phyloP scores from a whole-genome alignment of 1,140 invertebrate genomes.

The Anoplolepis gracilipes region DNA sequence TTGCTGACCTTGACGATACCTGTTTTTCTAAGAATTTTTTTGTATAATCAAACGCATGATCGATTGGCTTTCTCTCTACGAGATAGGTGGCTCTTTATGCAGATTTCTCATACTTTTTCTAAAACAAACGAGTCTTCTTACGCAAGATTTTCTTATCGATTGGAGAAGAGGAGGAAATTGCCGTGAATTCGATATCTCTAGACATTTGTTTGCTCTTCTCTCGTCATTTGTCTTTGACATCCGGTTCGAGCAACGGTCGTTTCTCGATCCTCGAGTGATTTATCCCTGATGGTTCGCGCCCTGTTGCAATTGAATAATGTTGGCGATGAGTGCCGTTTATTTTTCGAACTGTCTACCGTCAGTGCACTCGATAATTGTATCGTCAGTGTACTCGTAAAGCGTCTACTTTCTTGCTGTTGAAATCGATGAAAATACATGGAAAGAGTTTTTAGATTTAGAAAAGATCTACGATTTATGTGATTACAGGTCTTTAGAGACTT shows the following conservation, averaged over 20 bases:
- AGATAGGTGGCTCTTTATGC: slow-evolving; percentile 12
- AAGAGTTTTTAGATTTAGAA: neutral
- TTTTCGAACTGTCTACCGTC: neutral
- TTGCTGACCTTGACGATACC: slow-evolving; percentile 24
- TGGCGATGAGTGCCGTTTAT: neutral
- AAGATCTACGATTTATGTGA: neutral
- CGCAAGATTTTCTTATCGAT: neutral
- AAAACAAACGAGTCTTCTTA: neutral
- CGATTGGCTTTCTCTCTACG: neutral
- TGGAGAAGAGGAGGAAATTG: neutral
- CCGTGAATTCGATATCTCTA: neutral
- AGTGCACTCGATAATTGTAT: slow-evolving; percentile 6
- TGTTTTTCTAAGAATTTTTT: neutral
- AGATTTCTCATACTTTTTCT: slow-evolving; percentile 6
- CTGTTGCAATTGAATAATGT: slow-evolving; percentile 13
- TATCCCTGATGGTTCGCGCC: neutral
- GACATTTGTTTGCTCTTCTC: slow-evolving; percentile 7
- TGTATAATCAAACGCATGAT: neutral
- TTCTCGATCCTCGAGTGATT: slow-evolving; percentile 9
- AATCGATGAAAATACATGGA: neutral
- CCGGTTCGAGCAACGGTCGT: neutral
- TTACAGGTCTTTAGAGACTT: no score
- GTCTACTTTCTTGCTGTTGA: neutral
- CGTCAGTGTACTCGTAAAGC: no score
- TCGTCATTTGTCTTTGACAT: slow-evolving; percentile 18